Base-by-base conservation (phyloP, 1,140 invertebrate genomes). In the Leptopilina clavipes region DNA sequence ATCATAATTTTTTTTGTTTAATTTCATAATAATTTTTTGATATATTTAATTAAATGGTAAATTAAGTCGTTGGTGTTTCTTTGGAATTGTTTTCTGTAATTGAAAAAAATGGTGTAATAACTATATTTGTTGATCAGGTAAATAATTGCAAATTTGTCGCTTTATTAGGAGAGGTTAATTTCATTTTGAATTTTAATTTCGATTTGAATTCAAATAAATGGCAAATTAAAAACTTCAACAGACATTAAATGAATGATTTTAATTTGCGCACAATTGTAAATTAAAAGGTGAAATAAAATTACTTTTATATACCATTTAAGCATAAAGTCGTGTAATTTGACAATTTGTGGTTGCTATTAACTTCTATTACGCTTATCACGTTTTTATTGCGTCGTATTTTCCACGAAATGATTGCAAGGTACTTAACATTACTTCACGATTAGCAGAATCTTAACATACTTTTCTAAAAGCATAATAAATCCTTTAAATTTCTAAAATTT, bases 311-410 rank as follows among this genome's bases (percentile, higher is more conserved):
- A n/a, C 19, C 59, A 31, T 31, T 22, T 6, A 65, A n/a, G 25
- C 25, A 65, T 65, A n/a, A 65, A 65, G 14, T 31, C 22, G 59
- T 37, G 25, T 31, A 65, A 65, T 65, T 52, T 65, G 25, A 65
- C 59, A 65, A 65, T 65, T 65, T 65, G 59, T 65, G 59, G 59
- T 65, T 31, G 25, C 12, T 31, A 65, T 37, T 22, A 65, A 65
- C 59, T 65, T 14, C 5, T 31, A 65, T 25, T 31, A n/a, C 59
- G 31, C 25, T 65, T 65, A 65, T 65, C 59, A 22, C 25, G 25
- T 31, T 31, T 65, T 65, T 65, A 25, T 65, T 65, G 11, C 22
- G 56, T 65, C 56, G 25, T 65, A 65, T 65, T 65, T 31, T 65
- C 56, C 22, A n/a, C 56, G 22, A 65, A 22, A 22, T 31, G 12